Evolutionary conservation across 2,113 vertebrate species (phyloP), one percentile per base, ranked within the genome.

Genomic region (Microcebus murinus): DNA sequence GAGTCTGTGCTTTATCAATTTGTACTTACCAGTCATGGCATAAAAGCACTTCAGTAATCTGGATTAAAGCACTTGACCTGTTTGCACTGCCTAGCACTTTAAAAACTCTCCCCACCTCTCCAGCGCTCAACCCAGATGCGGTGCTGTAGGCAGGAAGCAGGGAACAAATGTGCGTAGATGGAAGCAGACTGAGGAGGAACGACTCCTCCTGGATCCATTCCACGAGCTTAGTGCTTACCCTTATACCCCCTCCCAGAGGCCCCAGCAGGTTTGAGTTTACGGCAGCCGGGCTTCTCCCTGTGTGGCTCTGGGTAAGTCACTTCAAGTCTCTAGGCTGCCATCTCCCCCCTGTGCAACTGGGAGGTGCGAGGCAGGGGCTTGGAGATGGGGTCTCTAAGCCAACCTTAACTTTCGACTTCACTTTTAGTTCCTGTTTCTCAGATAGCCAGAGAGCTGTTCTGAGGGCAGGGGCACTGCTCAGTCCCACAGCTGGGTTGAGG

Each of bases 111-210:
- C 61, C 57, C 3, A 1, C 25, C 45, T 25, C n/a, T 25, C 25
- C 59, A 63, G 36, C 18, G 23, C 25, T 36, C 45, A 2, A 23
- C 31, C 12, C 12, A 76, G 87, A n/a, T 3, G 4, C 21, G 55
- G 17, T 29, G 11, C 86, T 45, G 6, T 0, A 10, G 34, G n/a
- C 4, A 15, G 12, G 48, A 57, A 31, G 59, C 57, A n/a, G 31
- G 7, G 12, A 67, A 61, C 29, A 11, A 15, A 9, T 1, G 10
- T 42, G n/a, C 27, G 17, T 31, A 4, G 15, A 36, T 0, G 6
- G 65, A 13, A 70, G 4, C 11, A 34, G 74, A 50, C 2, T 0
- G 15, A 17, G 65, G 17, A 63, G 39, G 18, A 70, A 59, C 42
- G 48, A 5, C n/a, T 29, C 59, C 48, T 68, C 29, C 55, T 11